A percentile compares a stretch with the other conserved stretches of the same genome.
phyloP scores from a whole-genome alignment of 2,888 invertebrate genomes.

The Drosophila falleni region DNA sequence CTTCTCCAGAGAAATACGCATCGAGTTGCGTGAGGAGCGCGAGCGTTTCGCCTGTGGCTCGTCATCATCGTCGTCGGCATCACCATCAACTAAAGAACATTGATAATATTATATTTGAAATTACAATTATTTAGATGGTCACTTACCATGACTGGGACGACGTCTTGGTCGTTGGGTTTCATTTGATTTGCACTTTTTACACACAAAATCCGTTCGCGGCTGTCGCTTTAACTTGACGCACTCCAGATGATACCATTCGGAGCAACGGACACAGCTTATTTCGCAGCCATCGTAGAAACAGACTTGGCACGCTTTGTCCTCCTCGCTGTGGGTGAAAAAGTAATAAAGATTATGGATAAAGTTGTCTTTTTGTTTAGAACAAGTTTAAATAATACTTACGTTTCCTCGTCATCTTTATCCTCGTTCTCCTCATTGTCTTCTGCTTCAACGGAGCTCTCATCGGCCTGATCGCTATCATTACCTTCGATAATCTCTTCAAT shows the following conservation, averaged over 20 bases:
- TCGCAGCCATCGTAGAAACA: slow-evolving; percentile 83
- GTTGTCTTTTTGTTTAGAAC: too few species aligned
- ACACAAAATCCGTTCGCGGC: slow-evolving; percentile 88
- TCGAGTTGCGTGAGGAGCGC: slow-evolving; percentile 70
- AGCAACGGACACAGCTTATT: slow-evolving; percentile 78
- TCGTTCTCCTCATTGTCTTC: slow-evolving; percentile 22
- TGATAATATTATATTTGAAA: too few species aligned
- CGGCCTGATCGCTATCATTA: slow-evolving; percentile 70
- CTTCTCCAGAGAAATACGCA: slow-evolving; percentile 76
- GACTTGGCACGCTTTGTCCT: slow-evolving; percentile 77
- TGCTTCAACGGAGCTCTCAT: slow-evolving; percentile 66
- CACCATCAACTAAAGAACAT: slow-evolving; percentile 47
- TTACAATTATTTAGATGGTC: not conserved
- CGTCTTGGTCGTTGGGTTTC: slow-evolving; percentile 62
- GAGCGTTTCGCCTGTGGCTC: slow-evolving; percentile 77
- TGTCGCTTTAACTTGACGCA: slow-evolving; percentile 89
- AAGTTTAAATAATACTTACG: slow-evolving; percentile 40
- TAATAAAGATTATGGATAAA: not conserved
- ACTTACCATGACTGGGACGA: slow-evolving; percentile 56
- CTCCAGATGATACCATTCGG: slow-evolving; percentile 89
- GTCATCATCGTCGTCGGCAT: slow-evolving; percentile 69
- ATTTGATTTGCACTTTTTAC: slow-evolving; percentile 86
- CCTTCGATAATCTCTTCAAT: slow-evolving; percentile 76
- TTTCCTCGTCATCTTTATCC: slow-evolving; percentile 48
- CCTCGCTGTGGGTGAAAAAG: slow-evolving; percentile 51